Evolutionary conservation across 2,888 invertebrate species (phyloP).

Genomic region (Drosophila kanekoi): DNA sequence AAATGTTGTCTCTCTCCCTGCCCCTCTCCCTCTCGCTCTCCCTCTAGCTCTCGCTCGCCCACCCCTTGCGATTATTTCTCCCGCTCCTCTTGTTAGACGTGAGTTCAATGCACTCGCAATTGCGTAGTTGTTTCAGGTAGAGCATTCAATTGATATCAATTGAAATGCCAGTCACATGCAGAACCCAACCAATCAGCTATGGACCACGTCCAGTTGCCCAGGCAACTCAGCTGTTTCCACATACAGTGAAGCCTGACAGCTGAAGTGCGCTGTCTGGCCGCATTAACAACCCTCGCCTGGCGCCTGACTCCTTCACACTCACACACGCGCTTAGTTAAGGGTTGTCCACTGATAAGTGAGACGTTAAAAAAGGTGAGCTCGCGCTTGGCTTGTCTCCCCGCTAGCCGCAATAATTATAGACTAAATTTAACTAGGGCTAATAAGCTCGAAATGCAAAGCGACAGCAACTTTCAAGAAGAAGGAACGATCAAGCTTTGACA

Average conservation of each 20-base stretch:
- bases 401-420: slow-evolving; percentile 35
- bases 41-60: background rate
- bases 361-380: slow-evolving; percentile 35
- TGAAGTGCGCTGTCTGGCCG: background rate
- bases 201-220: slow-evolving; percentile 25
- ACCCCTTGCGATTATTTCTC: background rate
- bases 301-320: slow-evolving; percentile 4
- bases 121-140: slow-evolving; percentile 32
- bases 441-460: too few relatives aligned
- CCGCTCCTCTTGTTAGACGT: slow-evolving; percentile 15
- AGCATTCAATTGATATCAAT: slow-evolving; percentile 49
- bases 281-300: slow-evolving; percentile 41
- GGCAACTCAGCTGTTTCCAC: slow-evolving; percentile 33
- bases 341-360: slow-evolving; percentile 37
- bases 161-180: slow-evolving; percentile 24
- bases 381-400: slow-evolving; percentile 4
- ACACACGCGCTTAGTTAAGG: slow-evolving; percentile 30
- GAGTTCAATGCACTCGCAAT: slow-evolving; percentile 57
- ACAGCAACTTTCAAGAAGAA: too few relatives aligned
- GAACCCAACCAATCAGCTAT: slow-evolving; percentile 34
- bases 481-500: too few relatives aligned
- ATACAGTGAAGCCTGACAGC: slow-evolving; percentile 45
- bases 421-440: slow-evolving; percentile 10
- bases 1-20: slow-evolving; percentile 20
- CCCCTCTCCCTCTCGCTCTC: slow-evolving; percentile 1